These are phyloP conservation scores for Caretta caretta DNA, from an alignment of 2,113 vertebrate genomes.

Conservation along the genomic window DNA sequence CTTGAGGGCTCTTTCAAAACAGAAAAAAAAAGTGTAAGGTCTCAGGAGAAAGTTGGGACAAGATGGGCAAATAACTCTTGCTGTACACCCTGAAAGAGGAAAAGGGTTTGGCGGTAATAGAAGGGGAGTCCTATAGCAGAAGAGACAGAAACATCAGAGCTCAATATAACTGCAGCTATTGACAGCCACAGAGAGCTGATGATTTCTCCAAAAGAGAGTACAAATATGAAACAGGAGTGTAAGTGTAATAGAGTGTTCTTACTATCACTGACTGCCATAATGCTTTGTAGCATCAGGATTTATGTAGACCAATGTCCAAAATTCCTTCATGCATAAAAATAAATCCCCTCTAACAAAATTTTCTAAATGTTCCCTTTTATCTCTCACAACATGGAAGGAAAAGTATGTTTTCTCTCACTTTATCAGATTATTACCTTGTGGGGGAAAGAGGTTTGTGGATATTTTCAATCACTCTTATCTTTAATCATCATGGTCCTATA, in stretches of 20 bases:
- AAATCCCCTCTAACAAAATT: neutral
- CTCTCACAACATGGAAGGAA: neutral
- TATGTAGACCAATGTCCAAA: neutral
- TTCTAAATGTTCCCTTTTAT: neutral
- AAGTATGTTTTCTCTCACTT: neutral
- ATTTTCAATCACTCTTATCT: neutral
- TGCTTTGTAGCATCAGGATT: neutral
- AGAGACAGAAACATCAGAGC: neutral
- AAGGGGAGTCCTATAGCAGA: neutral
- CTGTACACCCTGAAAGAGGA: neutral
- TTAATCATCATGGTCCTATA: neutral
- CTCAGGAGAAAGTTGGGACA: conserved; percentile 4
- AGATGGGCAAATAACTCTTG: neutral
- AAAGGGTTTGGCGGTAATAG: neutral
- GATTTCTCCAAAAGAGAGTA: neutral
- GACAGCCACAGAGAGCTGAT: neutral
- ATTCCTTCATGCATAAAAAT: neutral
- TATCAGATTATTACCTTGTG: neutral
- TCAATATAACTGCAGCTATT: neutral
- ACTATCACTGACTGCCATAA: neutral
- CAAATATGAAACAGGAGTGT: neutral
- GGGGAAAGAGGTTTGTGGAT: neutral
- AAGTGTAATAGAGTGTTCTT: neutral
- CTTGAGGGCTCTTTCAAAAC: neutral
- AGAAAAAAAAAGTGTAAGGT: neutral